A percentile compares a stretch with the other conserved stretches of the same genome.
phyloP scores from a whole-genome alignment of 2,888 invertebrate genomes.

The Chironomus tentans region DNA sequence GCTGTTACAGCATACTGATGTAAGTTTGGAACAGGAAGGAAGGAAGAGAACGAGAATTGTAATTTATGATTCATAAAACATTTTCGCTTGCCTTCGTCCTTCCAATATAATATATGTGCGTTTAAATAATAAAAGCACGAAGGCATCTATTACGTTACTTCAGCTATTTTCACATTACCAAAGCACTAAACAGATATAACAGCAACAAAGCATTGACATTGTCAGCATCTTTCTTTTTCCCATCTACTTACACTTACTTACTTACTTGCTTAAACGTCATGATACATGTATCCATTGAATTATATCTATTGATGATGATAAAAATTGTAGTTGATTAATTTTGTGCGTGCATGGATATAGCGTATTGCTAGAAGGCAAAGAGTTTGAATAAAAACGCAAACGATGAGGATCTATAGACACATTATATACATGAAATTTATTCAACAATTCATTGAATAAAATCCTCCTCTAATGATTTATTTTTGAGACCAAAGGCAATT shows the following conservation, averaged over 20 bases:
- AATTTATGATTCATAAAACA: neutral
- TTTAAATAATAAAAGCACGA: neutral
- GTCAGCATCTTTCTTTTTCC: neutral
- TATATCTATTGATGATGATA: neutral
- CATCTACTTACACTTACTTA: neutral
- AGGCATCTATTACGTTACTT: neutral
- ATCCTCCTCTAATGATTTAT: neutral
- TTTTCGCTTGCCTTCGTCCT: neutral
- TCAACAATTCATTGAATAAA: neutral
- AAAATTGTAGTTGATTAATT: conserved; percentile 17
- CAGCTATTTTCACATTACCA: neutral
- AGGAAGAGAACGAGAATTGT: neutral
- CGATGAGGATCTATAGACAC: neutral
- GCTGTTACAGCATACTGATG: neutral
- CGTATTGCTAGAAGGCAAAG: neutral
- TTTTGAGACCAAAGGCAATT: no score
- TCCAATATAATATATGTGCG: neutral
- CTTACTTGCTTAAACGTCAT: no score
- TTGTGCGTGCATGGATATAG: conserved; percentile 8
- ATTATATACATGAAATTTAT: no score
- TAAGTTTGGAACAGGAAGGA: neutral
- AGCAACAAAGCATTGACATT: neutral
- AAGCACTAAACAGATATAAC: neutral
- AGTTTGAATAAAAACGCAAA: neutral
- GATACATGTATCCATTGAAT: no score